Conservation (phyloP, 2,797 vertebrate species). For the Takifugu rubripes region DNA sequence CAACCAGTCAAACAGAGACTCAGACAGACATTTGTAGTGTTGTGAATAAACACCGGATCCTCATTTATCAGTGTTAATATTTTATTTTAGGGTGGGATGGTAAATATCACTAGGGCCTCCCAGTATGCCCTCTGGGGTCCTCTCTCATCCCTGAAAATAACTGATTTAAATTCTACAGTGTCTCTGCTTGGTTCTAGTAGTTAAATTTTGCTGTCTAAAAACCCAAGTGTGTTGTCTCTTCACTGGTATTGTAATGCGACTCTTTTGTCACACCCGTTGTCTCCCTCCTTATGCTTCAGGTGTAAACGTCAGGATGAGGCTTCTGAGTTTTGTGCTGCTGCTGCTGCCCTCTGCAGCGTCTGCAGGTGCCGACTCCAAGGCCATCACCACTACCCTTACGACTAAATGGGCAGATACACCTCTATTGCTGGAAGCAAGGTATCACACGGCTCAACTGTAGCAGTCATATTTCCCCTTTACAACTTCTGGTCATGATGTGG, state of each 20-base stretch:
- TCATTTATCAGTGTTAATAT: no score
- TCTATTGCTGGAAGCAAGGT: conserved; percentile 92
- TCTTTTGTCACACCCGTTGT: background rate
- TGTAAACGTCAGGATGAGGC: conserved; percentile 76
- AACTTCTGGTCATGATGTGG: conserved; percentile 6
- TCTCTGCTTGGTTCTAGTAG: no score
- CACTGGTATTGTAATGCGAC: background rate
- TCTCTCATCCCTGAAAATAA: no score
- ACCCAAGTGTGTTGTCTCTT: background rate
- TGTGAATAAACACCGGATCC: no score
- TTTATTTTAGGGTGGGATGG: no score
- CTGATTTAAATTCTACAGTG: no score
- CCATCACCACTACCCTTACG: conserved; percentile 89
- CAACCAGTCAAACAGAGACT: no score
- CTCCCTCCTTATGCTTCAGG: conserved; percentile 33
- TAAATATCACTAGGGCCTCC: no score
- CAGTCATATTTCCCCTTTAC: conserved; percentile 6
- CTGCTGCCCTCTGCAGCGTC: conserved; percentile 70
- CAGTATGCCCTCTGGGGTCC: no score
- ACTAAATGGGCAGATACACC: conserved; percentile 95
- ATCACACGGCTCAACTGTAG: conserved; percentile 16
- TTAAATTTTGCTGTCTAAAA: background rate
- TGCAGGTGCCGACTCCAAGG: conserved; percentile 86
- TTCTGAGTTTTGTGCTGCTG: conserved; percentile 69
- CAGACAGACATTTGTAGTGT: no score